Conservation (phyloP, 2,888 invertebrate genomes). For the Masnerella sp. region DNA sequence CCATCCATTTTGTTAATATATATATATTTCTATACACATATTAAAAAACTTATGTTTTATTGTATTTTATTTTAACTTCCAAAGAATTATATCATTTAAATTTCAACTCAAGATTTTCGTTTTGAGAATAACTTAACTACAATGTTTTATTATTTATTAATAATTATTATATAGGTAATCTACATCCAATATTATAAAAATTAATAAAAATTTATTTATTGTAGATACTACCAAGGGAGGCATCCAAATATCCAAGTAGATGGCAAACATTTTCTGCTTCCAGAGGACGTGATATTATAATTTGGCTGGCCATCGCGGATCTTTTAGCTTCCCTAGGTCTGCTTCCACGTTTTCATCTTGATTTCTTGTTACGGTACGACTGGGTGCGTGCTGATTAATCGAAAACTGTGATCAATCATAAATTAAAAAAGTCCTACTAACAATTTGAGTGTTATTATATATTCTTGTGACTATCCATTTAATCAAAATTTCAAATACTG, state of each 20-base stretch:
- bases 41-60: too few species aligned
- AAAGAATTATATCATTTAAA: too few species aligned
- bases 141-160: too few species aligned
- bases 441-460: too few species aligned
- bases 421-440: not conserved
- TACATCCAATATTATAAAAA: too few species aligned
- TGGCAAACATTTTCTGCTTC: conserved; percentile 81
- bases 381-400: conserved; percentile 36
- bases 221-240: conserved; percentile 83
- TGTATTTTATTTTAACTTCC: too few species aligned
- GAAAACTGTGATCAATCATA: conserved; percentile 2
- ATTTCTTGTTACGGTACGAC: conserved; percentile 62
- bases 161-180: too few species aligned
- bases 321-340: conserved; percentile 87
- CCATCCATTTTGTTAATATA: too few species aligned
- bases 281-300: conserved; percentile 84
- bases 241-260: conserved; percentile 79
- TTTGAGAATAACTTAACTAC: too few species aligned
- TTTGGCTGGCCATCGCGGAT: conserved; percentile 89
- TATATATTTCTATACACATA: too few species aligned
- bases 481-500: not conserved
- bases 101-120: too few species aligned
- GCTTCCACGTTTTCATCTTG: conserved; percentile 54
- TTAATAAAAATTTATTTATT: conserved; percentile 4
- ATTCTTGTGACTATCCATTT: too few species aligned